Evolutionary conservation across 2,113 vertebrate species (phyloP).

Genomic region (Phasianus colchicus): DNA sequence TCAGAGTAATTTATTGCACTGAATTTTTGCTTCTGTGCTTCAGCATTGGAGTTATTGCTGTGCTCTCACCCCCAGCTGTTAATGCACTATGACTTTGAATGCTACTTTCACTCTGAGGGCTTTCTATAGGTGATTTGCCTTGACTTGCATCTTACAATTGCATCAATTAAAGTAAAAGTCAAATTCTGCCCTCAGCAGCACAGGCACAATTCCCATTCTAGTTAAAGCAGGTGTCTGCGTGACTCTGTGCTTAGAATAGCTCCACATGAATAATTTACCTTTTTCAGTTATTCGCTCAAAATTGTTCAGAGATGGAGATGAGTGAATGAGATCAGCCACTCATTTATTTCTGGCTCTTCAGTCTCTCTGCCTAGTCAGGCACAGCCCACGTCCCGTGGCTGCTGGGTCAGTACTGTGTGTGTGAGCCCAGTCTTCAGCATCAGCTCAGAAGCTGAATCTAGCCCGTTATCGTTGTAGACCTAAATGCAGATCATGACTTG

Average conservation of each 20-base stretch:
- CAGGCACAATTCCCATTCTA: conserved; percentile 41
- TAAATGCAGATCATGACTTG: background rate
- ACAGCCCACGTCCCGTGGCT: background rate
- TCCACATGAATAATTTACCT: conserved; percentile 65
- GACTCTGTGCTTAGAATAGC: conserved; percentile 58
- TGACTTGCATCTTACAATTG: conserved; percentile 42
- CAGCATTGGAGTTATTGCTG: conserved; percentile 4
- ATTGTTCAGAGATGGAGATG: conserved; percentile 52
- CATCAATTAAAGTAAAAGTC: conserved; percentile 70
- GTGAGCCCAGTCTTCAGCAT: background rate
- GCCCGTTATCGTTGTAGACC: background rate
- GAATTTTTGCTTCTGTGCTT: conserved; percentile 29
- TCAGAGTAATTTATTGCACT: conserved; percentile 34
- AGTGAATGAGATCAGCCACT: conserved; percentile 43
- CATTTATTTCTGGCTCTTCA: conserved; percentile 20
- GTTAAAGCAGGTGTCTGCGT: conserved; percentile 55
- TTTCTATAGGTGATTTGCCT: conserved; percentile 50
- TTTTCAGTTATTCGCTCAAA: conserved; percentile 40
- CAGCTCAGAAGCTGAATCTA: background rate
- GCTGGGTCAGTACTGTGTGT: background rate
- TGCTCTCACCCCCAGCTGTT: conserved; percentile 19
- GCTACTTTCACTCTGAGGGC: background rate
- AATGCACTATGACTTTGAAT: conserved; percentile 17
- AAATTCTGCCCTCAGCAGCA: conserved; percentile 54
- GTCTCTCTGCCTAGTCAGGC: background rate